These are phyloP conservation scores for Thalassophryne amazonica DNA, from an alignment of 2,797 vertebrate species.

Conservation along the genomic window DNA sequence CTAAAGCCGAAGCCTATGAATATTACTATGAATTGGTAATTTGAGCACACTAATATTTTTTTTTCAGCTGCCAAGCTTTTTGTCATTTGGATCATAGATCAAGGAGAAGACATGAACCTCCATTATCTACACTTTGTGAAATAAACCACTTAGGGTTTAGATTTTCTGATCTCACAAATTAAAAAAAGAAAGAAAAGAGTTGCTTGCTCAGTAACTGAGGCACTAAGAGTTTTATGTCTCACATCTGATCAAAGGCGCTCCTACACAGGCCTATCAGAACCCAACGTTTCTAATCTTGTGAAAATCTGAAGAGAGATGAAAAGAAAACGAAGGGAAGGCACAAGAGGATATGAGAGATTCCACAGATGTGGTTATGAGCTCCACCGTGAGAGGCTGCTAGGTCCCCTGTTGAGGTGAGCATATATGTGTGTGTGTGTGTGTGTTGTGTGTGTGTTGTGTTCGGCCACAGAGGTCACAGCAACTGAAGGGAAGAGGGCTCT, in stretches of 20 bases:
- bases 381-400: conserved; percentile 41
- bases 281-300: conserved; percentile 42
- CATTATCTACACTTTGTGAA: not conserved
- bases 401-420: conserved; percentile 49
- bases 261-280: conserved; percentile 24
- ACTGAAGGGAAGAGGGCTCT: conserved; percentile 45
- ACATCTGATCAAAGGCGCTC: conserved; percentile 39
- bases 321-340: conserved; percentile 10
- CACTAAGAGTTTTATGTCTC: not conserved
- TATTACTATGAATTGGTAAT: too few species aligned
- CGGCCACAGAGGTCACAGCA: conserved; percentile 43
- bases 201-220: conserved; percentile 15
- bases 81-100: conserved; percentile 1
- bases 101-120: not conserved
- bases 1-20: too few species aligned
- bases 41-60: too few species aligned
- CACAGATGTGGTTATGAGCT: conserved; percentile 58
- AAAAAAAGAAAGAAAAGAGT: conserved; percentile 12
- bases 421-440: conserved; percentile 27
- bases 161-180: conserved; percentile 3
- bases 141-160: not conserved
- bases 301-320: conserved; percentile 37
- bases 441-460: conserved; percentile 10
- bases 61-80: too few species aligned
- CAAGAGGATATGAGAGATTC: conserved; percentile 49